These are phyloP conservation scores for Synanceia verrucosa DNA, from an alignment of 2,797 vertebrate species.

Conservation along the genomic window DNA sequence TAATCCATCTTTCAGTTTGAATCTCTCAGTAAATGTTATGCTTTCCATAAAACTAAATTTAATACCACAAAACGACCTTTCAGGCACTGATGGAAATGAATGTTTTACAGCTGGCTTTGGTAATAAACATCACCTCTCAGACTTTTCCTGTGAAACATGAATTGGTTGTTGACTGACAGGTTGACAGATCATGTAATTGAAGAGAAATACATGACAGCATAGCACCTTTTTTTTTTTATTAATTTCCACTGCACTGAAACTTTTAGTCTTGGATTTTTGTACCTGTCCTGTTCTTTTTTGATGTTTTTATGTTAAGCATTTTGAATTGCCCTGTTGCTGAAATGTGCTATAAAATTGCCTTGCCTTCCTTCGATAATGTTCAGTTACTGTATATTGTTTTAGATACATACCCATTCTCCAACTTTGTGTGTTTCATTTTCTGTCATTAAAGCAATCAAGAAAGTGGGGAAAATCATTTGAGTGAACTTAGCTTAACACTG, in stretches of 20 bases:
- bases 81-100: background rate
- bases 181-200: background rate
- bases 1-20: background rate
- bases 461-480: too few relatives aligned
- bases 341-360: too few relatives aligned
- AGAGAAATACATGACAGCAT: background rate
- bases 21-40: background rate
- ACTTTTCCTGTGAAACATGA: background rate
- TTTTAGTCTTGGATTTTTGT: too few relatives aligned
- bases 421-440: background rate
- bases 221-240: too few relatives aligned
- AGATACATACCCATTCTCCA: background rate
- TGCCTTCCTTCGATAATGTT: too few relatives aligned
- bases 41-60: background rate
- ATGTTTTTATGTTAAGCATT: too few relatives aligned
- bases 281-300: too few relatives aligned
- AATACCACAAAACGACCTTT: background rate
- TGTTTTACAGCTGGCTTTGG: background rate
- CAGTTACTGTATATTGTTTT: background rate
- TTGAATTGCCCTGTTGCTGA: too few relatives aligned
- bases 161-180: background rate
- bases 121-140: background rate
- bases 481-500: too few relatives aligned
- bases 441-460: too few relatives aligned
- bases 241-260: too few relatives aligned